Evolutionary conservation across 64 coral and sea anemone genomes (phyloP).

Genomic region (Montipora cactus): DNA sequence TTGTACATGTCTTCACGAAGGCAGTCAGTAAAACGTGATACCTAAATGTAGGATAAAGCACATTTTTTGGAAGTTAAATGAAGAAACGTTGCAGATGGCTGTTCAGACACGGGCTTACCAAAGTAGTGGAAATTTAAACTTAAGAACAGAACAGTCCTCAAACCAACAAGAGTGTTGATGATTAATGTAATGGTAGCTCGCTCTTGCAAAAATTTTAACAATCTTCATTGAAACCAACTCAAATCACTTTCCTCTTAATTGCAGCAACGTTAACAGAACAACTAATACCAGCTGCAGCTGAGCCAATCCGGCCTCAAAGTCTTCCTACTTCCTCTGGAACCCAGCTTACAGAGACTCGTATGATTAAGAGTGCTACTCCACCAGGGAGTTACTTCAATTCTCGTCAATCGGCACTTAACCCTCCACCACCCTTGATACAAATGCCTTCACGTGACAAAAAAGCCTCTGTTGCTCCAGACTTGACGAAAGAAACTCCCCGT

Average conservation of each 20-base stretch:
- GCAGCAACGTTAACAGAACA: constrained; percentile 1
- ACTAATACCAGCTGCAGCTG: background rate
- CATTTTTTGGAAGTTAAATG: no score
- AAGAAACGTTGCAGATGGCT: no score
- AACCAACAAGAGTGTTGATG: no score
- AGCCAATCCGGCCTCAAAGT: constrained; percentile 41
- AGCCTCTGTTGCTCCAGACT: background rate
- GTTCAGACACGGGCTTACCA: no score
- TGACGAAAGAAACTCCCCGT: constrained; percentile 4
- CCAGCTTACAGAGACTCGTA: constrained; percentile 13
- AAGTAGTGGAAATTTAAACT: no score
- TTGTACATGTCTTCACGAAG: no score
- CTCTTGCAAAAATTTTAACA: background rate
- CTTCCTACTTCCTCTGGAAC: constrained; percentile 1
- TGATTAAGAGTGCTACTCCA: constrained; percentile 14
- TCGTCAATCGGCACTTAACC: constrained; percentile 52
- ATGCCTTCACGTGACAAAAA: constrained; percentile 76
- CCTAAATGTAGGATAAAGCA: no score
- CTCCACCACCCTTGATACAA: constrained; percentile 91
- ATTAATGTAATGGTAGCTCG: background rate
- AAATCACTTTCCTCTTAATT: background rate
- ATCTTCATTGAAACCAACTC: background rate
- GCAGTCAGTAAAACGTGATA: no score
- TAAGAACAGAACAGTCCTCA: no score
- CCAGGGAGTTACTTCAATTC: background rate